Conservation (phyloP, 64 coral and sea anemone species). For the Hydrozoanthus tunicans region DNA sequence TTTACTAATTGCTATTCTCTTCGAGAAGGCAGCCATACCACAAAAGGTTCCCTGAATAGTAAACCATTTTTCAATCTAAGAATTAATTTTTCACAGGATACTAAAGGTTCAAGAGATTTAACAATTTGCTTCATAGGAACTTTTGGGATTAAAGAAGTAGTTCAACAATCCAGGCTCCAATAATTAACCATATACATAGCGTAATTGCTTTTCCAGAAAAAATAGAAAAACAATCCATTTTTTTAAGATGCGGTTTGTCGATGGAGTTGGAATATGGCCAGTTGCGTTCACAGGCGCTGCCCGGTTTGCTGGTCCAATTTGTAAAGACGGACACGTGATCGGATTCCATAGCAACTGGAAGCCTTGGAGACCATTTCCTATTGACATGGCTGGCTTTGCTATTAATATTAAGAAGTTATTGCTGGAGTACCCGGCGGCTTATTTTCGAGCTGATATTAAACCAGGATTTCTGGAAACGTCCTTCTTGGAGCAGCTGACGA, state of each 20-base stretch:
- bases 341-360: slow-evolving; percentile 94
- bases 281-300: slow-evolving; percentile 92
- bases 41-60: too few species aligned
- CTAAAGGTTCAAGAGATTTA: too few species aligned
- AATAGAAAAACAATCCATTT: neutral
- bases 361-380: slow-evolving; percentile 79
- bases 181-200: too few species aligned
- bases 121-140: too few species aligned
- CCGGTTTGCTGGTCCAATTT: slow-evolving; percentile 88
- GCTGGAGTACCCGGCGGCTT: slow-evolving; percentile 45
- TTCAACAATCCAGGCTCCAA: too few species aligned
- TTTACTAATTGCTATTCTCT: too few species aligned
- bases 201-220: too few species aligned
- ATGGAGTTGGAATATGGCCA: slow-evolving; percentile 91
- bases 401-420: slow-evolving; percentile 74
- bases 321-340: slow-evolving; percentile 73
- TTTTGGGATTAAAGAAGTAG: too few species aligned
- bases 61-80: too few species aligned
- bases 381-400: slow-evolving; percentile 98
- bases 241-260: slow-evolving; percentile 77
- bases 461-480: slow-evolving; percentile 84
- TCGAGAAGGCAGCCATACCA: too few species aligned
- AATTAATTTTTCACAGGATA: too few species aligned
- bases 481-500: slow-evolving; percentile 75
- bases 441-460: slow-evolving; percentile 65